Evolutionary conservation across 2,888 invertebrate genomes (phyloP).

Genomic region (Philereme vetulata): DNA sequence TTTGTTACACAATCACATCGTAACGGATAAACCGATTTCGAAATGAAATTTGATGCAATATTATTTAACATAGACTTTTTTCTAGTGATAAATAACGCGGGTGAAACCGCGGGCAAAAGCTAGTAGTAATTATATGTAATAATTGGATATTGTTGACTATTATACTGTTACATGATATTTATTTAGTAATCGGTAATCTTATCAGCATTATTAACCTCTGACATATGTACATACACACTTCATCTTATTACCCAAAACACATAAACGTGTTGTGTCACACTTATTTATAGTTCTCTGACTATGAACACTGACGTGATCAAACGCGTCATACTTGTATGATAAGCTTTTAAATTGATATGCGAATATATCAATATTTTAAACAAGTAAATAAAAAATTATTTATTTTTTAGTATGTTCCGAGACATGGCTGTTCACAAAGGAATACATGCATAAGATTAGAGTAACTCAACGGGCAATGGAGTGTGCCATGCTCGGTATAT

Average conservation of each 20-base stretch:
- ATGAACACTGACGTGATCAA: slow-evolving; percentile 17
- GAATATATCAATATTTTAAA: not conserved
- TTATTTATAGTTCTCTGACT: slow-evolving; percentile 21
- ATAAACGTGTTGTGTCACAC: slow-evolving; percentile 18
- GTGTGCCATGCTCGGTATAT: too few relatives aligned
- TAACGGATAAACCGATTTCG: not conserved
- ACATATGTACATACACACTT: slow-evolving; percentile 11
- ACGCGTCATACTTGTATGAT: slow-evolving; percentile 16
- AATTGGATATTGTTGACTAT: too few relatives aligned
- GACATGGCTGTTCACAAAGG: too few relatives aligned
- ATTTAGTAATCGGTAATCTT: slow-evolving; percentile 1
- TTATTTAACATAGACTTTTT: too few relatives aligned
- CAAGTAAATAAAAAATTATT: too few relatives aligned
- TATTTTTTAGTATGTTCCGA: too few relatives aligned
- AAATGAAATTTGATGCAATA: not conserved
- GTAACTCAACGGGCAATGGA: too few relatives aligned
- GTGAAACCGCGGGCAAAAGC: too few relatives aligned
- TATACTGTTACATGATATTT: not conserved
- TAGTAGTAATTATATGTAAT: too few relatives aligned
- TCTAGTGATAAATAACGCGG: too few relatives aligned
- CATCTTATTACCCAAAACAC: slow-evolving; percentile 15
- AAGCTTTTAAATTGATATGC: slow-evolving; percentile 4
- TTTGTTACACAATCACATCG: too few relatives aligned
- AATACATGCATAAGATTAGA: too few relatives aligned
- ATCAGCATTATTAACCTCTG: slow-evolving; percentile 17